Evolutionary conservation across 2,888 invertebrate genomes (phyloP).

Genomic region (Nephrotoma flavescens): DNA sequence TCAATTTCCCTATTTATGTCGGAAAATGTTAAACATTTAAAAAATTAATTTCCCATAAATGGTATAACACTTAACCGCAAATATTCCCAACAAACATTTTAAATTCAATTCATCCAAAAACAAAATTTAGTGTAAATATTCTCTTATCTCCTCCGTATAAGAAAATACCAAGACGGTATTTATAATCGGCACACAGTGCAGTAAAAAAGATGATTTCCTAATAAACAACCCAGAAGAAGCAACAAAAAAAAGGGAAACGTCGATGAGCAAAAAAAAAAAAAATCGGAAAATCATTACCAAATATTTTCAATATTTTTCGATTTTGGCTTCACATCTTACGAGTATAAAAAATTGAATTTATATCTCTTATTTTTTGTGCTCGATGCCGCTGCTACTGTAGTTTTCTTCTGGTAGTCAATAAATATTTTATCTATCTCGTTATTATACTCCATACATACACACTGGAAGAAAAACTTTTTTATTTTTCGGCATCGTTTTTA

Average conservation of each 20-base stretch:
- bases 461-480: not conserved
- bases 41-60: not conserved
- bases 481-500: not conserved
- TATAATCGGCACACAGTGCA: not conserved
- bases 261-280: not conserved
- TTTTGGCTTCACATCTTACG: not conserved
- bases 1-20: no score
- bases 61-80: not conserved
- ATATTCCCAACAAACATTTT: not conserved
- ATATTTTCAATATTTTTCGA: not conserved
- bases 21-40: no score
- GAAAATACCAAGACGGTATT: not conserved
- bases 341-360: not conserved
- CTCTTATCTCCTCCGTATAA: not conserved
- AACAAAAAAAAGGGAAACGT: not conserved
- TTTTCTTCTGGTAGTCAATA: not conserved
- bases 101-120: not conserved
- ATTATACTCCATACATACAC: not conserved
- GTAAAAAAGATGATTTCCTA: not conserved
- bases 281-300: not conserved
- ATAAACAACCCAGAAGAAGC: not conserved
- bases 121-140: not conserved
- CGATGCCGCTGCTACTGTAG: not conserved
- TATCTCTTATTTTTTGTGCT: not conserved
- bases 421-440: not conserved